Percentiles rank a stretch among this genome's conserved stretches.
Conservation (phyloP, 2,797 vertebrate species). For the Bucorvus abyssinicus region DNA sequence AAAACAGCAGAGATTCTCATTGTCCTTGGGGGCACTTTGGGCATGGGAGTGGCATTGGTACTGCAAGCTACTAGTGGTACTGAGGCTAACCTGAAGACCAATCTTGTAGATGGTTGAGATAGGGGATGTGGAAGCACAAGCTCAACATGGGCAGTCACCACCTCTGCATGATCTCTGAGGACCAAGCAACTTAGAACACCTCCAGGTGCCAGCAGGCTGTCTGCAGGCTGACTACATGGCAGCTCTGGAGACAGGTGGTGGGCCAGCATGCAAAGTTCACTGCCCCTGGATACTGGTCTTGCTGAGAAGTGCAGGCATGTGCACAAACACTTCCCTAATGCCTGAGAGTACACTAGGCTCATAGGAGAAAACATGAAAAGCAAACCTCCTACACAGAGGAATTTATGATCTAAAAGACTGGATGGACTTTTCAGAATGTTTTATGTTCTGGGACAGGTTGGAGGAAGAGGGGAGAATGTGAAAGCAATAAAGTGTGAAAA, state of each 20-base stretch:
- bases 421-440: neutral
- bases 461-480: neutral
- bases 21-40: neutral
- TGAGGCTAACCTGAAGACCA: neutral
- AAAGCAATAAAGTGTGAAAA: slow-evolving; percentile 10
- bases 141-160: neutral
- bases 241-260: neutral
- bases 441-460: neutral
- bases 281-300: neutral
- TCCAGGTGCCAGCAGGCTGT: neutral
- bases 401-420: neutral
- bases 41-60: neutral
- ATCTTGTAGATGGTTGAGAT: neutral
- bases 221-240: neutral
- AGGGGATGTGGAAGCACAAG: neutral
- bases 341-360: neutral
- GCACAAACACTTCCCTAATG: neutral
- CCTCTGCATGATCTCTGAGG: neutral
- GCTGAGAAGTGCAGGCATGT: neutral
- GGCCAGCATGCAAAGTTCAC: neutral
- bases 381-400: neutral
- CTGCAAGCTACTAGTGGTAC: neutral
- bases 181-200: neutral
- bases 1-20: neutral
- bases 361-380: neutral